phyloP scores from a whole-genome alignment of 2,888 invertebrate species.

The Caenorhabditis sulstoni region DNA sequence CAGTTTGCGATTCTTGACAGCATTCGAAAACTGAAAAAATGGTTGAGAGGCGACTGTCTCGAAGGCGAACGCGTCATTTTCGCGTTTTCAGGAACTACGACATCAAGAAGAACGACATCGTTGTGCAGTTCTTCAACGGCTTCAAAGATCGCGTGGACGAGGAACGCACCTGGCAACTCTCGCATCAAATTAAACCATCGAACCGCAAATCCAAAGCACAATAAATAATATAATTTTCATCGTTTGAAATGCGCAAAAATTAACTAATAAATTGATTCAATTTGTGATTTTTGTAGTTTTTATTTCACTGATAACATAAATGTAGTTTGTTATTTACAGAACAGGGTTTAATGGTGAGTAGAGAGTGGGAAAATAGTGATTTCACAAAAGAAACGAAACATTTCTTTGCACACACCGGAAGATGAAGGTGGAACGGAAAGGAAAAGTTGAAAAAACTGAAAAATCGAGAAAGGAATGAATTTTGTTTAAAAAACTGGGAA shows the following conservation, averaged over 20 bases:
- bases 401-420: no score
- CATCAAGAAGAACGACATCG: slow-evolving; percentile 93
- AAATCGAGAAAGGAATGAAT: no score
- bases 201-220: slow-evolving; percentile 59
- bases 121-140: slow-evolving; percentile 95
- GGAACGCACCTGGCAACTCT: slow-evolving; percentile 98
- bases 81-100: slow-evolving; percentile 87
- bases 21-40: slow-evolving; percentile 96
- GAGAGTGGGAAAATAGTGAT: neutral
- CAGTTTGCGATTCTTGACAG: slow-evolving; percentile 98
- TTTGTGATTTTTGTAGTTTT: no score
- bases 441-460: no score
- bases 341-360: no score
- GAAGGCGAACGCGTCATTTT: slow-evolving; percentile 8
- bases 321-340: no score
- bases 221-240: neutral
- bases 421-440: no score
- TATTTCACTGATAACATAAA: no score
- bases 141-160: slow-evolving; percentile 96
- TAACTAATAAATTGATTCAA: no score
- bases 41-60: slow-evolving; percentile 84
- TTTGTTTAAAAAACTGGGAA: no score
- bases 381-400: neutral
- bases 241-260: slow-evolving; percentile 20
- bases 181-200: slow-evolving; percentile 93